phyloP scores from a whole-genome alignment of 2,888 invertebrate genomes.

The Salpingus planirostris region DNA sequence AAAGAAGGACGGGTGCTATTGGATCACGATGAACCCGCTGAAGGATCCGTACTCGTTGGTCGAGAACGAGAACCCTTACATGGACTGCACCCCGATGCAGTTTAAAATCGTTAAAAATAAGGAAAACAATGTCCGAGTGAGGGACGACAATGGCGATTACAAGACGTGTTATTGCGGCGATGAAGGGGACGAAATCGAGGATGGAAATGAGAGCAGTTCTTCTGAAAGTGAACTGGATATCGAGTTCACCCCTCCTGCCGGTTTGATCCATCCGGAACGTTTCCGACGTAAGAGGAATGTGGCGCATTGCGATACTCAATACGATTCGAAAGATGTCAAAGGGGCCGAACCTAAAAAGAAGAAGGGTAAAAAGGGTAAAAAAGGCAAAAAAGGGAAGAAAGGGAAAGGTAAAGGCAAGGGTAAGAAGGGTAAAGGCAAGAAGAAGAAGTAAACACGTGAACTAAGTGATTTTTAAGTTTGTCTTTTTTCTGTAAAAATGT shows the following conservation, averaged over 20 bases:
- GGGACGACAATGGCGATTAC: constrained; percentile 45
- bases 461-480: constrained; percentile 3
- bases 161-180: constrained; percentile 19
- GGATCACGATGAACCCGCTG: constrained; percentile 58
- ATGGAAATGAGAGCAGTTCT: constrained; percentile 13
- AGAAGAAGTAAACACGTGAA: constrained; percentile 7
- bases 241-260: constrained; percentile 63
- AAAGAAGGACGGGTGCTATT: constrained; percentile 56
- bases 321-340: constrained; percentile 5
- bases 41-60: constrained; percentile 51
- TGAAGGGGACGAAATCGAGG: constrained; percentile 15
- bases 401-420: constrained; percentile 10
- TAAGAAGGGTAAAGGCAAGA: constrained; percentile 16
- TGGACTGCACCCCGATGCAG: constrained; percentile 58
- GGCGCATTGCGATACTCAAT: constrained; percentile 36
- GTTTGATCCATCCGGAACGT: constrained; percentile 52
- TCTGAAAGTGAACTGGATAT: constrained; percentile 60
- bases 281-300: constrained; percentile 41
- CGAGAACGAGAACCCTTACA: constrained; percentile 57
- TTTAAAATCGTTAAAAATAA: constrained; percentile 58
- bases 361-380: constrained; percentile 10
- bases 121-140: constrained; percentile 42
- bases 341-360: constrained; percentile 8
- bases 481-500: too few relatives aligned
- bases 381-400: constrained; percentile 12